These are phyloP conservation scores for Tuta absoluta DNA, from an alignment of 2,888 invertebrate species.

Conservation along the genomic window DNA sequence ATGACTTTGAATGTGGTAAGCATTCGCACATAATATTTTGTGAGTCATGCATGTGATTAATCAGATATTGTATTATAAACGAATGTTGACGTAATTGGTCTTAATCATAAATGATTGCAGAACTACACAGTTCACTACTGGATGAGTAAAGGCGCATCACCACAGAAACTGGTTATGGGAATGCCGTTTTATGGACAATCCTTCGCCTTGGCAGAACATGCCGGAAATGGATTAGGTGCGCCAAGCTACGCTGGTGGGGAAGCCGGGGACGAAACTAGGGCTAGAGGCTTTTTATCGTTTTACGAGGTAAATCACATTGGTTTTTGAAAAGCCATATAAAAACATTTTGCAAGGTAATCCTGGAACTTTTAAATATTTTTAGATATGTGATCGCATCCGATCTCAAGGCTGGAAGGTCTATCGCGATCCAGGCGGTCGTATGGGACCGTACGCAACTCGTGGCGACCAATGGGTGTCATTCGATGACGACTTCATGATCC, in stretches of 20 bases:
- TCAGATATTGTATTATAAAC: too few relatives aligned
- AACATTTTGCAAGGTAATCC: not conserved
- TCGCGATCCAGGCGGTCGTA: constrained; percentile 88
- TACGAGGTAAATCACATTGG: constrained; percentile 84
- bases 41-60: not conserved
- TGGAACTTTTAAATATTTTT: not conserved
- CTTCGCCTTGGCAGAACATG: constrained; percentile 87
- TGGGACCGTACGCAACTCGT: constrained; percentile 92
- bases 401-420: constrained; percentile 89
- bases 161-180: constrained; percentile 90
- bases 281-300: constrained; percentile 92
- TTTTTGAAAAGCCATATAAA: not conserved
- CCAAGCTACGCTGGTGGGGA: constrained; percentile 93
- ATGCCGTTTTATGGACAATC: constrained; percentile 95
- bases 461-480: constrained; percentile 97
- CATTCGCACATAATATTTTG: not conserved
- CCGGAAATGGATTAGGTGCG: constrained; percentile 85
- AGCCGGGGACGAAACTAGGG: constrained; percentile 93
- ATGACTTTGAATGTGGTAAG: constrained; percentile 86
- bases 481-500: constrained; percentile 92
- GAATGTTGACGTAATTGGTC: too few relatives aligned
- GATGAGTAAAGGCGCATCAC: constrained; percentile 89
- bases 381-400: constrained; percentile 91
- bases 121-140: constrained; percentile 94
- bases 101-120: constrained; percentile 56